A percentile compares a stretch with the other conserved stretches of the same genome.
These are phyloP conservation scores for Pampus argenteus DNA, from an alignment of 2,797 vertebrate species.

Conservation along the genomic window DNA sequence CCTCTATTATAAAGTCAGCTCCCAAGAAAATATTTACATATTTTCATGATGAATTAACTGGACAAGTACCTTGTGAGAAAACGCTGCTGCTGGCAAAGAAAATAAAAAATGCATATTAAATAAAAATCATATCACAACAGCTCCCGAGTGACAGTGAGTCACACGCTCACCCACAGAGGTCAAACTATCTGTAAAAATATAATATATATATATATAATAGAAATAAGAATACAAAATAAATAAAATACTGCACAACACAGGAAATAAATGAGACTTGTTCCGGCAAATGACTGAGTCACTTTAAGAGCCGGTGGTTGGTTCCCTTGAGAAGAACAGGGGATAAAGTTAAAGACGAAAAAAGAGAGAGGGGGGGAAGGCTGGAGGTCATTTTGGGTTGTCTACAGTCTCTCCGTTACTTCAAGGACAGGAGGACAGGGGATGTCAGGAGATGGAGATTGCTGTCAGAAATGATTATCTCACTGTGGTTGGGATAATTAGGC, in stretches of 20 bases:
- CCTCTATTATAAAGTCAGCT: constrained; percentile 40
- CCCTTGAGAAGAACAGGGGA: constrained; percentile 19
- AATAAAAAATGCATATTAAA: constrained; percentile 70
- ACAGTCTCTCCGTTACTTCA: constrained; percentile 20
- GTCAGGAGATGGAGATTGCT: constrained; percentile 41
- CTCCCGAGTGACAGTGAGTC: constrained; percentile 49
- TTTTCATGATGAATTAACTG: constrained; percentile 32
- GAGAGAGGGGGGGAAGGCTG: background rate
- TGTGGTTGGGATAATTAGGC: constrained; percentile 52
- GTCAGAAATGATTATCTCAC: constrained; percentile 68
- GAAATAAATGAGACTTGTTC: constrained; percentile 58
- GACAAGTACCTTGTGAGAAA: constrained; percentile 47
- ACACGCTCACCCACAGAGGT: constrained; percentile 45
- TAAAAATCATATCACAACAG: constrained; percentile 61
- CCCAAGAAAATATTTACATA: constrained; percentile 31
- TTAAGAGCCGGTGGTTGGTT: constrained; percentile 29
- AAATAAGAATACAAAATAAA: constrained; percentile 79
- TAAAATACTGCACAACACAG: constrained; percentile 79
- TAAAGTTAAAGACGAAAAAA: constrained; percentile 25
- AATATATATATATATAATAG: constrained; percentile 47
- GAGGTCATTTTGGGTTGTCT: constrained; percentile 12
- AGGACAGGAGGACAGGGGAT: constrained; percentile 30
- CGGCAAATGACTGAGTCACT: constrained; percentile 31
- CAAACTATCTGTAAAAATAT: constrained; percentile 69
- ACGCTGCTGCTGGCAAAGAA: constrained; percentile 29